phyloP scores from a whole-genome alignment of 1,140 invertebrate genomes.

The Musca domestica region DNA sequence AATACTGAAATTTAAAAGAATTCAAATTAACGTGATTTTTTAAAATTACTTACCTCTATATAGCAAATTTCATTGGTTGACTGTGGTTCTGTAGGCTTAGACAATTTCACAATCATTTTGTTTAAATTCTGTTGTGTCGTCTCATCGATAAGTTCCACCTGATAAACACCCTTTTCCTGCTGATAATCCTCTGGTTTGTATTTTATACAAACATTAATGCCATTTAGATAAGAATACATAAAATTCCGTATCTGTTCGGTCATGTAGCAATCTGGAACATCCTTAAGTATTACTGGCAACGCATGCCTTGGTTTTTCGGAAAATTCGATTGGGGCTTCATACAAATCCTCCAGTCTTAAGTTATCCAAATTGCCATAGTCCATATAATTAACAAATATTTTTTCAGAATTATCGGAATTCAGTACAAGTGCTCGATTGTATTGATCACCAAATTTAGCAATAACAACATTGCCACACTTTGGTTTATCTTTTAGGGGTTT shows the following conservation, averaged over 20 bases:
- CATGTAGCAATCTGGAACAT: conserved; percentile 33
- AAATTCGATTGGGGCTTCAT: conserved; percentile 32
- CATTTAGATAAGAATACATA: conserved; percentile 31
- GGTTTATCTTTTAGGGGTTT: conserved; percentile 30
- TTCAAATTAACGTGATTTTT: not conserved
- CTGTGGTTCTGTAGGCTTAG: conserved; percentile 32
- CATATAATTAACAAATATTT: conserved; percentile 39
- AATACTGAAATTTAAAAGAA: not conserved
- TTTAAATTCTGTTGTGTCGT: conserved; percentile 37
- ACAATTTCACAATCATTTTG: conserved; percentile 32
- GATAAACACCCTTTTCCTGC: conserved; percentile 27
- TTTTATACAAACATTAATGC: conserved; percentile 32
- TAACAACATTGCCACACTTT: conserved; percentile 36
- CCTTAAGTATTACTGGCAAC: conserved; percentile 38
- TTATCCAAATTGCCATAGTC: conserved; percentile 45
- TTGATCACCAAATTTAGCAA: conserved; percentile 32
- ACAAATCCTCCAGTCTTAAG: conserved; percentile 29
- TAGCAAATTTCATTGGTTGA: conserved; percentile 29
- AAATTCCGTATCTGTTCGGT: conserved; percentile 32
- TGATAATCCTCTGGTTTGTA: conserved; percentile 33
- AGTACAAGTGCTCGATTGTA: conserved; percentile 40
- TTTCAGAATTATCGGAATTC: conserved; percentile 29
- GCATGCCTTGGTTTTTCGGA: conserved; percentile 32
- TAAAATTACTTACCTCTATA: conserved; percentile 26
- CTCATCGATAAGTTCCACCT: conserved; percentile 34